Evolutionary conservation across 2,113 vertebrate genomes (phyloP).

Genomic region (Chinchilla lanigera): DNA sequence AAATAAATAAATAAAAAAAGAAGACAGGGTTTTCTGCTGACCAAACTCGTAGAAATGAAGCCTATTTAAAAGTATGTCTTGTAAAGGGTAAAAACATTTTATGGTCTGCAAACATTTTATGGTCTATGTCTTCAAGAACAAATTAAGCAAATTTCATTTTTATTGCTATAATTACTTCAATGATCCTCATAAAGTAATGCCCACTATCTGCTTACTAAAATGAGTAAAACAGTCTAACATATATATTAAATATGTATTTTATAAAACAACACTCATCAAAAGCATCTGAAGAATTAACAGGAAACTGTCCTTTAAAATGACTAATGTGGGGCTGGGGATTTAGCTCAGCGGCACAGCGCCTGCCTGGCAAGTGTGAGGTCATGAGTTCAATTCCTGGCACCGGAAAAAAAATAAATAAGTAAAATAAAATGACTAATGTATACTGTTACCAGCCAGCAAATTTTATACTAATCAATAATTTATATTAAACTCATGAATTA

Average conservation of each 20-base stretch:
- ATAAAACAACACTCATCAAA: slow-evolving; percentile 48
- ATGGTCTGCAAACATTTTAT: neutral
- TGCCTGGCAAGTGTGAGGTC: too few relatives aligned
- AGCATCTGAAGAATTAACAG: slow-evolving; percentile 38
- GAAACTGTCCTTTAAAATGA: neutral
- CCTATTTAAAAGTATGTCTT: neutral
- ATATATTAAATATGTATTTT: slow-evolving; percentile 18
- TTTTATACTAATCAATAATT: slow-evolving; percentile 50
- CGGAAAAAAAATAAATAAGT: too few relatives aligned
- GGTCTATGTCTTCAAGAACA: neutral
- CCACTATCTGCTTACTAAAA: neutral
- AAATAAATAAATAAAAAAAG: too few relatives aligned
- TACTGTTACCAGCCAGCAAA: slow-evolving; percentile 10
- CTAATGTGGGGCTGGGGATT: too few relatives aligned
- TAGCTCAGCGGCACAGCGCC: too few relatives aligned
- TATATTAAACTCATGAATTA: slow-evolving; percentile 43
- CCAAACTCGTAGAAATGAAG: neutral
- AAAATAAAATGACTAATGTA: slow-evolving; percentile 50
- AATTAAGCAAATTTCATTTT: slow-evolving; percentile 35
- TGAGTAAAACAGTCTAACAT: slow-evolving; percentile 30
- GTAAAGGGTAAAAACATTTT: neutral
- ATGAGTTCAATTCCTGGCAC: too few relatives aligned
- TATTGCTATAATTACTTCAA: slow-evolving; percentile 41
- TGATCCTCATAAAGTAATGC: slow-evolving; percentile 26
- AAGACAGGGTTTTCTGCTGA: neutral